Percentiles rank a stretch among this genome's conserved stretches.
These are phyloP conservation scores for Ellobium chinense DNA, from an alignment of 2,888 invertebrate species.

Conservation along the genomic window DNA sequence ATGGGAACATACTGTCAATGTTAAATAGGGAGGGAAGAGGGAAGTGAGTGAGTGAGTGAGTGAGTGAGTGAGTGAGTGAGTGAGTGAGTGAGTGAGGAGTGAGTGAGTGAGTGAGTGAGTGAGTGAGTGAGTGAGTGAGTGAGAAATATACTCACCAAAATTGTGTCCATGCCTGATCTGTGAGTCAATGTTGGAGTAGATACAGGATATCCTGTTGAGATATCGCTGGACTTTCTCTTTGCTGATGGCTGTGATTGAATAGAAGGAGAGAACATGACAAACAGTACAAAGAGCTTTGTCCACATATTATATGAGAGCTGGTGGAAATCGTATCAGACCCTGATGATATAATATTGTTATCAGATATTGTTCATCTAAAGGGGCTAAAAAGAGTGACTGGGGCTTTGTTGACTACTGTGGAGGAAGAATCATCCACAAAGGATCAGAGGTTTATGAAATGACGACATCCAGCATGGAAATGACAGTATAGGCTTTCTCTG, in stretches of 20 bases:
- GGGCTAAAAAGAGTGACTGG: too few species aligned
- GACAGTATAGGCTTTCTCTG: too few species aligned
- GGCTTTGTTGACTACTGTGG: too few species aligned
- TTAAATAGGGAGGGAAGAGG: too few species aligned
- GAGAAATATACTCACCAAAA: conserved; percentile 59
- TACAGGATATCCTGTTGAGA: conserved; percentile 68
- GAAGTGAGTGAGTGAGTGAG: conserved; percentile 13
- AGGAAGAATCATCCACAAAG: too few species aligned
- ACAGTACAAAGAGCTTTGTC: neutral
- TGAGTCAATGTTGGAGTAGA: conserved; percentile 70
- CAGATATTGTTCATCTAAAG: too few species aligned
- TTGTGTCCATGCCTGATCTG: conserved; percentile 66
- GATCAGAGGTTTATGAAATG: too few species aligned
- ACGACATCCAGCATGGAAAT: too few species aligned
- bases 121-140: neutral
- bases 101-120: neutral
- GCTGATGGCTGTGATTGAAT: conserved; percentile 60
- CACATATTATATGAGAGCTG: neutral
- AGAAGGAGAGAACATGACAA: neutral
- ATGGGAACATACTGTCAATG: too few species aligned
- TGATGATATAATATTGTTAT: too few species aligned
- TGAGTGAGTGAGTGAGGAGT: conserved; percentile 3
- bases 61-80: conserved; percentile 22
- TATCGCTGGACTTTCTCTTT: conserved; percentile 70
- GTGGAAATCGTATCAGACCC: too few species aligned